phyloP scores from a whole-genome alignment of 2,113 vertebrate genomes.

The Chaetodon trifascialis region DNA sequence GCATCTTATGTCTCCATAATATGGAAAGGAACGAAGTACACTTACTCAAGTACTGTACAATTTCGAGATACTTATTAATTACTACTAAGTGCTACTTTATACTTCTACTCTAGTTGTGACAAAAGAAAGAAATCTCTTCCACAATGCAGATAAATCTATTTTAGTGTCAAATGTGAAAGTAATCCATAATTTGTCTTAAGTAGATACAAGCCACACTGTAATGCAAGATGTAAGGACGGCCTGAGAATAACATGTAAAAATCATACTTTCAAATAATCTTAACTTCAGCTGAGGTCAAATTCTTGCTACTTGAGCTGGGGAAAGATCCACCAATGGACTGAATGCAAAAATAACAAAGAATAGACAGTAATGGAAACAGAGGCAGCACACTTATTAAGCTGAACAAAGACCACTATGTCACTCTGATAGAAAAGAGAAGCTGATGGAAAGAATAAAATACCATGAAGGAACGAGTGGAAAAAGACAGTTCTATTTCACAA shows the following conservation, averaged over 20 bases:
- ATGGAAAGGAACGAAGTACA: not conserved
- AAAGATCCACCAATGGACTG: not conserved
- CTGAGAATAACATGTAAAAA: not conserved
- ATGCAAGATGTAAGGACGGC: not conserved
- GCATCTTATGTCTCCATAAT: constrained; percentile 1
- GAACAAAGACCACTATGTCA: constrained; percentile 11
- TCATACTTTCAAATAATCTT: not conserved
- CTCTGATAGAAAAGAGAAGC: constrained; percentile 7
- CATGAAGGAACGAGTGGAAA: constrained; percentile 12
- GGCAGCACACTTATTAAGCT: constrained; percentile 9
- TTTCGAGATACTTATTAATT: not conserved
- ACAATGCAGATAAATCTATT: not conserved
- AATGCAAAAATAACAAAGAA: constrained; percentile 1
- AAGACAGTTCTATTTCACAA: not conserved
- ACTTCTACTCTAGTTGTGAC: not conserved
- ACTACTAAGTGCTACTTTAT: not conserved
- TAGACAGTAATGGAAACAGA: constrained; percentile 11
- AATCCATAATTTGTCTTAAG: not conserved
- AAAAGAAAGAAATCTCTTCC: not conserved
- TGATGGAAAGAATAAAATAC: constrained; percentile 25
- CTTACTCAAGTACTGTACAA: not conserved
- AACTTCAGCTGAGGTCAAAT: constrained; percentile 2
- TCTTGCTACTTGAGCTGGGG: not conserved
- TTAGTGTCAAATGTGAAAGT: not conserved
- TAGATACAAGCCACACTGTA: not conserved